A percentile compares a stretch with the other conserved stretches of the same genome.
These are phyloP conservation scores for Tiaroga cobitis DNA, from an alignment of 2,797 vertebrate species.

Conservation along the genomic window DNA sequence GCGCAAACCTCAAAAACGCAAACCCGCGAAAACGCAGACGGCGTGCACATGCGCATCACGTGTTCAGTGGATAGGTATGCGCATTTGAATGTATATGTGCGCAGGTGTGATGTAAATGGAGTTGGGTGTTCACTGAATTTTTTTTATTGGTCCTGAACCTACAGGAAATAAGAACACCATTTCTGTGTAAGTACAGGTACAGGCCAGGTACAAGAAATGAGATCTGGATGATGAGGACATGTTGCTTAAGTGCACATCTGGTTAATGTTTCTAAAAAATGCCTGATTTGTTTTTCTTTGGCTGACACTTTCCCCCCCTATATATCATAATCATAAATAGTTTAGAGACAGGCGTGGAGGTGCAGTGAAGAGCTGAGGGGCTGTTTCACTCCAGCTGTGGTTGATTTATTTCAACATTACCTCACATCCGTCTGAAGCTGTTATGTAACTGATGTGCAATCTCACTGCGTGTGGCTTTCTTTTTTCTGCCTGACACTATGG, in stretches of 20 bases:
- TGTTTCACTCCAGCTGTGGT: conserved; percentile 24
- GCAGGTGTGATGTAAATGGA: neutral
- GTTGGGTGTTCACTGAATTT: neutral
- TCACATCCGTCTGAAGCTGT: conserved; percentile 6
- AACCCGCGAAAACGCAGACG: too few relatives aligned
- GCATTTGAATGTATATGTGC: too few relatives aligned
- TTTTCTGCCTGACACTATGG: neutral
- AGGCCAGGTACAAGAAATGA: neutral
- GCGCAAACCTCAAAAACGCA: too few relatives aligned
- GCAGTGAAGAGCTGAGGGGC: conserved; percentile 12
- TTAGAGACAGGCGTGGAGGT: neutral
- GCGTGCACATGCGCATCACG: too few relatives aligned
- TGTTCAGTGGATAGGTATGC: too few relatives aligned
- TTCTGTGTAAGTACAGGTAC: neutral
- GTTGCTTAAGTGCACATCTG: neutral
- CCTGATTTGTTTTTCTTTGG: neutral
- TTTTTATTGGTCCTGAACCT: neutral
- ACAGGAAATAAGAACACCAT: neutral
- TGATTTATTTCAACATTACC: conserved; percentile 25
- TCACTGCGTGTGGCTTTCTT: neutral
- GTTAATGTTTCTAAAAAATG: neutral
- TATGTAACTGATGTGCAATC: conserved; percentile 1
- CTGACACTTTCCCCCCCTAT: too few relatives aligned
- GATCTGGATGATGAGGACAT: neutral
- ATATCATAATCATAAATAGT: neutral